Evolutionary conservation across 2,888 invertebrate genomes (phyloP).

Genomic region (Philereme transversata): DNA sequence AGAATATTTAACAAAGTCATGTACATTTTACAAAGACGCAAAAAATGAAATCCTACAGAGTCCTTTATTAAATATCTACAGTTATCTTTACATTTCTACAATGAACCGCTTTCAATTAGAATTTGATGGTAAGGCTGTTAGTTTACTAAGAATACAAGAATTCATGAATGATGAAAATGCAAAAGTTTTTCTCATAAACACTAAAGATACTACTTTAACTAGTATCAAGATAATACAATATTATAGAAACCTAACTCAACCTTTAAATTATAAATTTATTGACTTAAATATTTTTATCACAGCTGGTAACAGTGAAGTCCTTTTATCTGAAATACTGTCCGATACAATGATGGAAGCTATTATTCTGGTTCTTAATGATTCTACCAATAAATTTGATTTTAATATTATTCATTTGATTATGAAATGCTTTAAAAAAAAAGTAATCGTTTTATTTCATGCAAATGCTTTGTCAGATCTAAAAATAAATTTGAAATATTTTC

Average conservation of each 20-base stretch:
- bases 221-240: constrained; percentile 15
- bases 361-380: constrained; percentile 2
- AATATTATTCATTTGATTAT: too few relatives aligned
- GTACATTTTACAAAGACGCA: constrained; percentile 28
- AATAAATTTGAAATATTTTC: neutral
- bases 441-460: constrained; percentile 10
- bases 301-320: constrained; percentile 1
- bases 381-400: neutral
- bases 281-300: constrained; percentile 4
- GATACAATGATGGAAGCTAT: constrained; percentile 1
- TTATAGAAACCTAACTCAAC: neutral
- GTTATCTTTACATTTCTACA: constrained; percentile 9
- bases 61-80: constrained; percentile 14
- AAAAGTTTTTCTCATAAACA: constrained; percentile 4
- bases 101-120: neutral
- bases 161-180: constrained; percentile 3
- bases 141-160: neutral
- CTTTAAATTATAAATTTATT: constrained; percentile 4
- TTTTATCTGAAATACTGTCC: constrained; percentile 11
- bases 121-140: constrained; percentile 9
- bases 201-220: constrained; percentile 8
- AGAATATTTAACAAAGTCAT: constrained; percentile 33
- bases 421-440: neutral
- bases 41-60: constrained; percentile 23
- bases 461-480: neutral